Evolutionary conservation across 2,113 vertebrate genomes (phyloP).

Genomic region (Notarius quadriscutis): DNA sequence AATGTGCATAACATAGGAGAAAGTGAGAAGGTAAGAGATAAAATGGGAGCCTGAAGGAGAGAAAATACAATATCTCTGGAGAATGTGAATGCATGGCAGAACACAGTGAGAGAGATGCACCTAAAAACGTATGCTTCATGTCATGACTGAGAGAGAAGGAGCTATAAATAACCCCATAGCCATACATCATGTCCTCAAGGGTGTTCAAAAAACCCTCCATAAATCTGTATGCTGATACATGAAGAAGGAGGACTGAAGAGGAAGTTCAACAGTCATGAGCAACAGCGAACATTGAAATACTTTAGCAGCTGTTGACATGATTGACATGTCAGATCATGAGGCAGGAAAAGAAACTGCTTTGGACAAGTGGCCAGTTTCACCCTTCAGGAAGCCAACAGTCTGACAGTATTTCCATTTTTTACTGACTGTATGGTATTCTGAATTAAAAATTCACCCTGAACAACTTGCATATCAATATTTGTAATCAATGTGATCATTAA

Average conservation of each 20-base stretch:
- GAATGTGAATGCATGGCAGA: neutral
- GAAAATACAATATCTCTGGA: neutral
- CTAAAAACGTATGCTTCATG: slow-evolving; percentile 6
- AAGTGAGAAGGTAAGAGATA: neutral
- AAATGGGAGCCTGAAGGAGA: neutral
- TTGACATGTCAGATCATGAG: slow-evolving; percentile 61
- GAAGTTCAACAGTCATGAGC: slow-evolving; percentile 49
- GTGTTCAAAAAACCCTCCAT: slow-evolving; percentile 53
- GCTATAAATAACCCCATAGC: slow-evolving; percentile 71
- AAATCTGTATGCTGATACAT: slow-evolving; percentile 61
- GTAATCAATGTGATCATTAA: neutral
- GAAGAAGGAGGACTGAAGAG: slow-evolving; percentile 45
- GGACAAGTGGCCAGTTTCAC: neutral
- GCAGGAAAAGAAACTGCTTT: slow-evolving; percentile 27
- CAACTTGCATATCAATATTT: neutral
- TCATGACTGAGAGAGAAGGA: slow-evolving; percentile 45
- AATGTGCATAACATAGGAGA: neutral
- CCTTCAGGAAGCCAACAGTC: neutral
- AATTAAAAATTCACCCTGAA: neutral
- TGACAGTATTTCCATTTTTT: neutral
- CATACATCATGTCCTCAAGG: slow-evolving; percentile 62
- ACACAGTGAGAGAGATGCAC: slow-evolving; percentile 17
- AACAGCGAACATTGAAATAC: slow-evolving; percentile 67
- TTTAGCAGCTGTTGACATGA: slow-evolving; percentile 65
- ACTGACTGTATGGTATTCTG: neutral